Evolutionary conservation across 2,888 invertebrate genomes (phyloP).

Genomic region (Campopleginae sp.): DNA sequence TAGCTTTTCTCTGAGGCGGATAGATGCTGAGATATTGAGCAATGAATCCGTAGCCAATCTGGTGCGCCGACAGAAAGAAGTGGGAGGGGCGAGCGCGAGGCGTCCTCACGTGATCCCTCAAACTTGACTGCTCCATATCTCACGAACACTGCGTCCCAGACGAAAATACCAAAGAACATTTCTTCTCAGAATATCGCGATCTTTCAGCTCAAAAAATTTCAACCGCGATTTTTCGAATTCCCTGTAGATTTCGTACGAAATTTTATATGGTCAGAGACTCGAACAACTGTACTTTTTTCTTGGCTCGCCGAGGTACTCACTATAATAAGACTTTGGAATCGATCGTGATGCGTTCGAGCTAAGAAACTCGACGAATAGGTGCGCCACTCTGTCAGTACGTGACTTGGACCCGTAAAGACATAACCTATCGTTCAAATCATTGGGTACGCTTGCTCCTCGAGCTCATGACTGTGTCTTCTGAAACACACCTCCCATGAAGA

Average conservation of each 20-base stretch:
- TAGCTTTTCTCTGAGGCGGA: background rate
- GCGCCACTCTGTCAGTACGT: slow-evolving; percentile 33
- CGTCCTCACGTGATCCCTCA: background rate
- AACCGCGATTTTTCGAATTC: background rate
- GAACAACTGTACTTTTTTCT: slow-evolving; percentile 38
- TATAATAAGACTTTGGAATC: slow-evolving; percentile 12
- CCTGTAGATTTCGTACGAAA: background rate
- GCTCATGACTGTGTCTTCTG: background rate
- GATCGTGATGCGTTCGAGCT: slow-evolving; percentile 45
- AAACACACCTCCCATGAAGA: slow-evolving; percentile 6
- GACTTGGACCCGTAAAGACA: slow-evolving; percentile 37
- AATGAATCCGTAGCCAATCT: background rate
- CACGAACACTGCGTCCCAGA: background rate
- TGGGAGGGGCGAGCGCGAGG: background rate
- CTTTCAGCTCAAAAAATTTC: background rate
- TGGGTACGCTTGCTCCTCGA: background rate
- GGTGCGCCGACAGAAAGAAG: background rate
- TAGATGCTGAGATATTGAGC: background rate
- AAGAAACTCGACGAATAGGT: slow-evolving; percentile 19
- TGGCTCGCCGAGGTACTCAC: background rate
- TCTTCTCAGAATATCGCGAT: background rate
- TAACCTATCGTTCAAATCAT: background rate
- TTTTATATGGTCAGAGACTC: slow-evolving; percentile 6
- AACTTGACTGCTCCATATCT: background rate
- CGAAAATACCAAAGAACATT: background rate